These are phyloP conservation scores for Rotaria sp. DNA, from an alignment of 2,888 invertebrate genomes.

Conservation along the genomic window DNA sequence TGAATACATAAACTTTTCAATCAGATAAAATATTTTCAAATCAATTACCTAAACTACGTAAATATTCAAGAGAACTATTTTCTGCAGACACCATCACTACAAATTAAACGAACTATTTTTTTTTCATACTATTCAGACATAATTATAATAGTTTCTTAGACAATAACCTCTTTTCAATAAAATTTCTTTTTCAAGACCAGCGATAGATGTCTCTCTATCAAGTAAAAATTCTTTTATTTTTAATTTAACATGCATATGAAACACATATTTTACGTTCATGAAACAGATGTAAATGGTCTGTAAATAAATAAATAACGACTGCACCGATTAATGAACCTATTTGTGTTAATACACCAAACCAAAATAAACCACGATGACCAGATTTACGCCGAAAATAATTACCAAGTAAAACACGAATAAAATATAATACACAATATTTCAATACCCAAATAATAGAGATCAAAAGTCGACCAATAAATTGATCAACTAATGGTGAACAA, in stretches of 20 bases:
- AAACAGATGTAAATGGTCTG: not conserved
- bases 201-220: not conserved
- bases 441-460: not conserved
- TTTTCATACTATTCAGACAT: not conserved
- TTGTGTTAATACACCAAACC: constrained; percentile 28
- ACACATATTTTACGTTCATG: not conserved
- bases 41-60: not conserved
- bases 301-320: not conserved
- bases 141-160: not conserved
- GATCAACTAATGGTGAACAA: constrained; percentile 24
- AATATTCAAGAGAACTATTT: constrained; percentile 4
- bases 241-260: not conserved
- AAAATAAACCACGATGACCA: constrained; percentile 30
- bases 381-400: constrained; percentile 23
- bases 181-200: not conserved
- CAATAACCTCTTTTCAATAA: not conserved
- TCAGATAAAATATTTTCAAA: not conserved
- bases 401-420: not conserved
- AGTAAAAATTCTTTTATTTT: not conserved
- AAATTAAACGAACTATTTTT: not conserved
- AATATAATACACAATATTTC: constrained; percentile 15
- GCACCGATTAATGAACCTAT: constrained; percentile 24
- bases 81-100: not conserved
- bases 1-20: not conserved
- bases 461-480: not conserved